Evolutionary conservation across 2,888 invertebrate genomes (phyloP).

Genomic region (Caenorhabditis macrosperma): DNA sequence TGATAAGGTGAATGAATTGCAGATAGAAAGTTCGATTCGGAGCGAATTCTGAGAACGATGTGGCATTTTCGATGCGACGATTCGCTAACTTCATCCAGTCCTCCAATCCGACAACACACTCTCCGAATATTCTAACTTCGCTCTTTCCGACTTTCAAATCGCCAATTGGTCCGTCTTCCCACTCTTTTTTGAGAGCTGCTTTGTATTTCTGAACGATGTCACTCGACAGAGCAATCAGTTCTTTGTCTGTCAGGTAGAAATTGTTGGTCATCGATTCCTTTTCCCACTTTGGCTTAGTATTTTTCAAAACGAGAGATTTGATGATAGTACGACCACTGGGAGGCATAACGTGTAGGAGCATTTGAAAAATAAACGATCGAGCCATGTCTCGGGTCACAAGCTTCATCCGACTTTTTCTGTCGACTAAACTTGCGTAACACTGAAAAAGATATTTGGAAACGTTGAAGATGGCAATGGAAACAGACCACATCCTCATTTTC

Average conservation of each 20-base stretch:
- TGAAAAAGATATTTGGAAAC: neutral
- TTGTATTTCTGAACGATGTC: neutral
- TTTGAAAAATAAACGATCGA: neutral
- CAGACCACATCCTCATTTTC: neutral
- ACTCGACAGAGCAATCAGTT: neutral
- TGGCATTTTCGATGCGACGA: neutral
- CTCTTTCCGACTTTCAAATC: no score
- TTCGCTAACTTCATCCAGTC: neutral
- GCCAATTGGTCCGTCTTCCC: neutral
- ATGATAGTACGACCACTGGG: no score
- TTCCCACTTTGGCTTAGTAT: neutral
- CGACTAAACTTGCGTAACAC: neutral
- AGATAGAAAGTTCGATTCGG: neutral
- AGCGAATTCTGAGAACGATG: neutral
- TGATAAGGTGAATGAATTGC: neutral
- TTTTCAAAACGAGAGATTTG: no score
- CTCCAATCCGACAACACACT: neutral
- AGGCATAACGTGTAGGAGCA: neutral
- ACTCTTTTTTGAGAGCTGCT: neutral
- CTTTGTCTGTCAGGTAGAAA: neutral
- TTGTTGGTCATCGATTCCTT: neutral
- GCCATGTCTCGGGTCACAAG: neutral
- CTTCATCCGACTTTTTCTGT: neutral
- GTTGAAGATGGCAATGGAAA: neutral
- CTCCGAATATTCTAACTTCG: no score